These are phyloP conservation scores for Erpetoichthys calabaricus DNA, from an alignment of 2,797 vertebrate species.

Conservation along the genomic window DNA sequence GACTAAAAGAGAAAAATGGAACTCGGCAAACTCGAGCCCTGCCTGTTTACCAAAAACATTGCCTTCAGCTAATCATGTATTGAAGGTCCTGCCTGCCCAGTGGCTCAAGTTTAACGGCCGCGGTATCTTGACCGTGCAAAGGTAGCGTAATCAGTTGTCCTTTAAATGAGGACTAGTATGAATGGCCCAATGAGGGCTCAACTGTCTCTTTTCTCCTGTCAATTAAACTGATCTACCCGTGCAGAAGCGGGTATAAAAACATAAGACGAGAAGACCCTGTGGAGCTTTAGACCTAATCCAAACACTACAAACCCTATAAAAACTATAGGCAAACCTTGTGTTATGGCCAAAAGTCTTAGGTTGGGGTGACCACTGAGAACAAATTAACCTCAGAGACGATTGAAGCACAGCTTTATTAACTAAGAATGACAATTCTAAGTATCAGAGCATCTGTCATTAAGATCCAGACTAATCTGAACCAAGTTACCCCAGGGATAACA, in stretches of 20 bases:
- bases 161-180: conserved; percentile 46
- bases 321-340: neutral
- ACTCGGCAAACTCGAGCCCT: conserved; percentile 38
- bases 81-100: conserved; percentile 45
- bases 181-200: conserved; percentile 34
- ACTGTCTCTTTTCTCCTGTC: conserved; percentile 36
- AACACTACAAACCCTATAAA: neutral
- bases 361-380: conserved; percentile 40
- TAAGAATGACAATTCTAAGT: conserved; percentile 20
- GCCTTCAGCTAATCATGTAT: conserved; percentile 29
- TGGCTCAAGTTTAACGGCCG: conserved; percentile 37
- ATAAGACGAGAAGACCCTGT: conserved; percentile 53
- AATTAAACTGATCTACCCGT: conserved; percentile 40
- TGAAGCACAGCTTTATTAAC: rapidly evolving
- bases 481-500: conserved; percentile 56
- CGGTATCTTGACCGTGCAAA: conserved; percentile 45
- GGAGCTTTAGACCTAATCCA: conserved; percentile 34
- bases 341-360: conserved; percentile 22
- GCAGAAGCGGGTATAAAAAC: conserved; percentile 23
- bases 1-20: conserved; percentile 37
- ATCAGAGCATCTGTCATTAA: conserved; percentile 23
- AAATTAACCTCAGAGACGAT: conserved; percentile 24
- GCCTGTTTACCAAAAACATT: conserved; percentile 57
- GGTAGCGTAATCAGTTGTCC: conserved; percentile 51
- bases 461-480: conserved; percentile 30